Percentiles rank a stretch among this genome's conserved stretches.
Conservation (phyloP, 2,888 invertebrate genomes). For the Caenorhabditis macrosperma region DNA sequence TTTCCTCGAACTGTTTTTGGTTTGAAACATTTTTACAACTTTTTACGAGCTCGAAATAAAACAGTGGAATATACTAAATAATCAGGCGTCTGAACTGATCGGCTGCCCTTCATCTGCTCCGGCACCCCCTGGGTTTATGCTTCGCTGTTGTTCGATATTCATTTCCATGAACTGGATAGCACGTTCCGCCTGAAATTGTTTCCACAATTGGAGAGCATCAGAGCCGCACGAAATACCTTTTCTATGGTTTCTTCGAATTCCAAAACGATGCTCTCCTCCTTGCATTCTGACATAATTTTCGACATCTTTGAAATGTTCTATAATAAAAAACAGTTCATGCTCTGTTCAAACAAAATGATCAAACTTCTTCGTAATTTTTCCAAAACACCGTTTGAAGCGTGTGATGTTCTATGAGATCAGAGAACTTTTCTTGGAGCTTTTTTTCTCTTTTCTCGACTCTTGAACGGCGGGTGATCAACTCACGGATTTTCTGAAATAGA, state of each 20-base stretch:
- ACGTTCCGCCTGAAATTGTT: no score
- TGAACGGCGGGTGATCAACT: background rate
- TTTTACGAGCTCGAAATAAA: no score
- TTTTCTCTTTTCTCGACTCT: background rate
- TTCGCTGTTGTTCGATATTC: no score
- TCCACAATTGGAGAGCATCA: no score
- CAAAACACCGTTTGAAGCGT: background rate
- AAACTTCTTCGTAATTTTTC: background rate
- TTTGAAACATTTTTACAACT: no score
- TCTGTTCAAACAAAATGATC: background rate
- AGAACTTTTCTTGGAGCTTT: background rate
- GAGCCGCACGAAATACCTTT: no score
- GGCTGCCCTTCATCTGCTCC: no score
- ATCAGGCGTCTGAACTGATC: no score
- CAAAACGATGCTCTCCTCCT: background rate
- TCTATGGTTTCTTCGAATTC: background rate
- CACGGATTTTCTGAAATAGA: background rate
- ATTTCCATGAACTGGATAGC: no score
- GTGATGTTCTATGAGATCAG: background rate
- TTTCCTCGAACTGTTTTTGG: no score
- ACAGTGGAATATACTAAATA: no score
- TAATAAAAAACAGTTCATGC: background rate
- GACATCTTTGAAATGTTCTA: conserved; percentile 14
- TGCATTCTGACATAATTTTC: background rate
- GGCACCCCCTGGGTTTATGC: no score